Evolutionary conservation across 2,888 invertebrate genomes (phyloP).

Genomic region (Drosophila atripex): DNA sequence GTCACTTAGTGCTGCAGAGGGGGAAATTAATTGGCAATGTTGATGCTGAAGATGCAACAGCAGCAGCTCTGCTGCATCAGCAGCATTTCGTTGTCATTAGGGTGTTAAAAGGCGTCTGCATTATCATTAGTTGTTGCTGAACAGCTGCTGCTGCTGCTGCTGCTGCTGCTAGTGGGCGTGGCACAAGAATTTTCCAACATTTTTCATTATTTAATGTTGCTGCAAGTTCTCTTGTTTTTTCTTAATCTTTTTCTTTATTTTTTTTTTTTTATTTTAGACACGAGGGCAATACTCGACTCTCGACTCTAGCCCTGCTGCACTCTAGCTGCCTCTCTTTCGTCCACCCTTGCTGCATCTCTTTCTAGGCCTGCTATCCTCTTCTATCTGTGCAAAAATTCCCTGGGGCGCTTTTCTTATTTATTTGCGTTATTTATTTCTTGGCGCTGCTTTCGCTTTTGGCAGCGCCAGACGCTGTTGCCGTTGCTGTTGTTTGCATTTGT

Average conservation of each 20-base stretch:
- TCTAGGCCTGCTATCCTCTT: slow-evolving; percentile 23
- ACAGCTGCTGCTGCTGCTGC: slow-evolving; percentile 8
- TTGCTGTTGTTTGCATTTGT: slow-evolving; percentile 72
- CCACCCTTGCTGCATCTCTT: slow-evolving; percentile 35
- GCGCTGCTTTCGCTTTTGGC: slow-evolving; percentile 78
- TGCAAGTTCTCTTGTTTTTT: slow-evolving; percentile 5
- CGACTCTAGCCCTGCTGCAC: slow-evolving; percentile 22
- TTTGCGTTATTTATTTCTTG: slow-evolving; percentile 78
- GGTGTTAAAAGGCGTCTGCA: slow-evolving; percentile 50
- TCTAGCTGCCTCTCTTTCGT: slow-evolving; percentile 4
- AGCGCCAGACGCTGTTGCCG: slow-evolving; percentile 66
- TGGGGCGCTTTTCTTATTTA: slow-evolving; percentile 76
- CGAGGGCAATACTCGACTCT: slow-evolving; percentile 21
- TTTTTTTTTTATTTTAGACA: slow-evolving; percentile 1
- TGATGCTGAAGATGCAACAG: slow-evolving; percentile 40
- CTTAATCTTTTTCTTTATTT: slow-evolving; percentile 2
- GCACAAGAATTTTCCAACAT: slow-evolving; percentile 48
- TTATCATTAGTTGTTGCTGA: slow-evolving; percentile 55
- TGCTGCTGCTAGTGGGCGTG: slow-evolving; percentile 45
- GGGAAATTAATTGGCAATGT: slow-evolving; percentile 51
- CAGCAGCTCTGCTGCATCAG: slow-evolving; percentile 45
- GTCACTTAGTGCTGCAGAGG: slow-evolving; percentile 20
- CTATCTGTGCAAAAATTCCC: slow-evolving; percentile 48
- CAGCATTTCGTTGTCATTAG: slow-evolving; percentile 51
- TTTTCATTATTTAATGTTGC: slow-evolving; percentile 64